Evolutionary conservation across 2,113 vertebrate species (phyloP), one percentile per base, ranked within the genome.

Genomic region (Chauna torquata): DNA sequence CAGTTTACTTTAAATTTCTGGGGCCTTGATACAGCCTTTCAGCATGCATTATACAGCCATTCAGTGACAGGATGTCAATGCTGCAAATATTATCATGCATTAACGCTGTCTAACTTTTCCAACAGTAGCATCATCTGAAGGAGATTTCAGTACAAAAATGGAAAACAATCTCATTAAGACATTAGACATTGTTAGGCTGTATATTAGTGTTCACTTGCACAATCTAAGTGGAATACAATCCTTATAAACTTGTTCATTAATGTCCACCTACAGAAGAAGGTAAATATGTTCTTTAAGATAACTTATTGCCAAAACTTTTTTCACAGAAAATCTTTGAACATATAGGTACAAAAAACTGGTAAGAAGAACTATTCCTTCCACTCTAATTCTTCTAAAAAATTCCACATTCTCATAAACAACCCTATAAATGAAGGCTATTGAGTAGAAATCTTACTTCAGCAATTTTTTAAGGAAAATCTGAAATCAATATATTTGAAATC

Each of bases 401-500:
- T 84, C 59, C 59, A 75, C 19, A n/a, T 69, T 88, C 49, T 86
- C 74, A 87, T 81, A 81, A 88, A 84, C n/a, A 47, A 6, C 11
- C 13, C 45, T 45, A 71, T 44, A 87, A 82, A 85, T 50, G 13
- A 78, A 62, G 9, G 24, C 8, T 47, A 34, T 58, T 38, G 52
- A 86, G 40, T 68, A 82, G 91, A 92, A 91, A 82, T 30, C 69
- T 62, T 75, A 38, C 44, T 64, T 89, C 62, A 75, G 25, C 75
- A 55, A 88, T 36, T 77, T 92, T 78, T 65, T 87, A 82, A 86
- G 24, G 65, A 87, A 94, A 96, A 94, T 84, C 70, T 85, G 61
- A 88, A 92, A 96, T 92, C 86, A 85, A 95, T 96, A 82, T 8
- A 19, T 82, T 80, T 71, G 57, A 82, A 96, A 95, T 92, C 57